Base-by-base conservation (phyloP, 2,797 vertebrate species). In the Hydrocynus forskahlii region DNA sequence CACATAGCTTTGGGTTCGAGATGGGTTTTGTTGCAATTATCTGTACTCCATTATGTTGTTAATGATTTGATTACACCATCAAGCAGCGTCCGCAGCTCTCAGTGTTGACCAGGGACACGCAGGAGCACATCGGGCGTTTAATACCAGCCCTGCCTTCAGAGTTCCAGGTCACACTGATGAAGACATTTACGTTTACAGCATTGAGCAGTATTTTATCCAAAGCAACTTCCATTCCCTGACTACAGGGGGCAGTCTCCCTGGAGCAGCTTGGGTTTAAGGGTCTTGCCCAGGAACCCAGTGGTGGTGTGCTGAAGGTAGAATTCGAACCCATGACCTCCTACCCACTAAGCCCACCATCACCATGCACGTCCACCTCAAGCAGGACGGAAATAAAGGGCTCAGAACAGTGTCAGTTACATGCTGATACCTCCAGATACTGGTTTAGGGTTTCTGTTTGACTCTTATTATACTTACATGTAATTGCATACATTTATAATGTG, bases 21-120 rank as follows among this genome's bases (percentile, higher is more conserved):
- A 75, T 52, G 48, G 71, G 64, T 38, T 78, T 75, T 68, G 7
- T 63, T 62, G 62, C 75, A 76, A 83, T 86, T 84, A 78, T 75
- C 66, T 64, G 17, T 16, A 43, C 13, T 12, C 59, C 55, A 68
- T 84, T 84, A 64, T 78, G 60, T 60, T 29, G 23, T 45, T 83
- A 80, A 82, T 84, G 52, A 82, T 82, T 83, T 81, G 48, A 86
- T 84, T 83, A 67, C 55, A 63, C 60, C 70, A 73, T 81, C 80
- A 63, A 68, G 62, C 55, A 45, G 29, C 73, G 25, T 83, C 55
- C 75, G 40, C 45, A 52, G 57, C 73, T 50, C 70, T 67, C 14
- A 12, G 67, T 66, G 59, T 35, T 67, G 48, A 48, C 48, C 40
- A 48, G 35, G n/a, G 62, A 45, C 75, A 16, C 63, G 48, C 40